Evolutionary conservation across 2,113 vertebrate genomes (phyloP).

Genomic region (Pelmatolapia mariae): DNA sequence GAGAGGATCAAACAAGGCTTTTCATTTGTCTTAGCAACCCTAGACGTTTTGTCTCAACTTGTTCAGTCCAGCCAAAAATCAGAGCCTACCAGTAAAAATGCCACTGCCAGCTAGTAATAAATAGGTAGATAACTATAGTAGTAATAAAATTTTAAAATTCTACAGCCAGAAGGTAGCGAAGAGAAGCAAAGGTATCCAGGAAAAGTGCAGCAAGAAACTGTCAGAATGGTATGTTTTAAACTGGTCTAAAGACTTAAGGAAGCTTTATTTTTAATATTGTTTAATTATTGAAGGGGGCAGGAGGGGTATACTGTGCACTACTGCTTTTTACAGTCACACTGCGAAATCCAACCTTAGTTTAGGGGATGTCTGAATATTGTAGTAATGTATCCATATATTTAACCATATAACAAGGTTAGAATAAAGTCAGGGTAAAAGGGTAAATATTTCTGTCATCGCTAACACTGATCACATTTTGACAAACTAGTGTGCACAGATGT

Average conservation of each 20-base stretch:
- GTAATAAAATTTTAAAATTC: background rate
- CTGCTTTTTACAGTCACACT: background rate
- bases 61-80: background rate
- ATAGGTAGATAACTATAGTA: background rate
- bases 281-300: background rate
- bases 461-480: no score
- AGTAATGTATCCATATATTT: no score
- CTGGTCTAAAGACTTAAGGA: background rate
- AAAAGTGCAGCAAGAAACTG: background rate
- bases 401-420: no score
- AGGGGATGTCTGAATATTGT: no score
- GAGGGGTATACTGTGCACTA: background rate
- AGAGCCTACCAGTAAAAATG: background rate
- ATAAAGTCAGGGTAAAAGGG: no score
- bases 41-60: background rate
- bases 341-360: no score
- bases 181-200: background rate
- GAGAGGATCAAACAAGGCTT: background rate
- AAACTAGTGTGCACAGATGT: no score
- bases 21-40: background rate
- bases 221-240: background rate
- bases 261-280: background rate
- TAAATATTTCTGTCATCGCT: no score
- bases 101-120: background rate
- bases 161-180: fast-evolving